A percentile compares a stretch with the other conserved stretches of the same genome.
Conservation (phyloP, 2,888 invertebrate genomes). For the Diachrysia chrysitis region DNA sequence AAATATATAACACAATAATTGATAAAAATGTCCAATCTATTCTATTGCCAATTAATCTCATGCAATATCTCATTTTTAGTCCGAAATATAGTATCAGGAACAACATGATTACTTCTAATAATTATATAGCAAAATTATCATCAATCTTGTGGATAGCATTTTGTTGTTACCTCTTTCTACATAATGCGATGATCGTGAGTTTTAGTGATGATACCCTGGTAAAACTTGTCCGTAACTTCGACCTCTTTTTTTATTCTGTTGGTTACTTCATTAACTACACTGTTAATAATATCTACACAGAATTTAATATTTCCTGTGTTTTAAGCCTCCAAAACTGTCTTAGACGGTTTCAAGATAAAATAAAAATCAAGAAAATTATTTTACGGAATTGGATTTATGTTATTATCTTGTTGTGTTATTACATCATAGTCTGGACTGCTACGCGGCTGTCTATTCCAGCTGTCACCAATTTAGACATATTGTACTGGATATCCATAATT, state of each 20-base stretch:
- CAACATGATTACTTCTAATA: neutral
- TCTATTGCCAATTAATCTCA: neutral
- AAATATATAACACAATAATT: neutral
- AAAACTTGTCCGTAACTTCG: neutral
- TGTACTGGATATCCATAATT: neutral
- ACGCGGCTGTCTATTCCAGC: neutral
- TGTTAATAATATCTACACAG: neutral
- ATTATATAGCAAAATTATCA: neutral
- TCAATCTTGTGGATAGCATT: neutral
- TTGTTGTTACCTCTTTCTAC: neutral
- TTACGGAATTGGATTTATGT: neutral
- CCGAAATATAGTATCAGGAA: neutral
- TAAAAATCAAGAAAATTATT: neutral
- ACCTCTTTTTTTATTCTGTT: neutral
- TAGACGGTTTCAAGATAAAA: neutral
- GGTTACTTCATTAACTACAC: neutral
- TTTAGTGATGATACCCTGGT: neutral
- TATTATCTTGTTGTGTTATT: neutral
- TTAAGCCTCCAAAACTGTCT: neutral
- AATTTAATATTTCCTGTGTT: neutral
- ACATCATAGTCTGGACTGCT: neutral
- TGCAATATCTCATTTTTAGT: neutral
- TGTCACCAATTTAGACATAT: neutral
- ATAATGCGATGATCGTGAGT: neutral
- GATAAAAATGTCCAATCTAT: neutral